Base-by-base conservation (phyloP, 2,888 invertebrate genomes). In the Drosophila rubida region DNA sequence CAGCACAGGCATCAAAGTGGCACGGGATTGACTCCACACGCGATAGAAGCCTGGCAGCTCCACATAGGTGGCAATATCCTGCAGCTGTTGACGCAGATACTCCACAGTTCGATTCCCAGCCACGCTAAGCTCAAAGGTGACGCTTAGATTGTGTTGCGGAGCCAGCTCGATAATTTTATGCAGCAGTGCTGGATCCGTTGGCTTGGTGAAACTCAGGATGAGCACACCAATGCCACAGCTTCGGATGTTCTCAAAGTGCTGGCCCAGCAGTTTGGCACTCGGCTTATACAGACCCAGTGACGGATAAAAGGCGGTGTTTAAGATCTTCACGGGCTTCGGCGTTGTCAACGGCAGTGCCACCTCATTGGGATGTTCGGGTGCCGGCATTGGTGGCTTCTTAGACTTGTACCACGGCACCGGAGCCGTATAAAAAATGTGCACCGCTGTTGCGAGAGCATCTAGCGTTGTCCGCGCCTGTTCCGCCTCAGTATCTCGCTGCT, bases 91-190 rank as follows among this genome's bases (percentile, higher is more conserved):
- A 16, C 92, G 91, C 50, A 94, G 84, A 87, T 91, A 90, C 37
- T 92, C 92, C 14, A 92, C 91, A 58, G 93, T 93, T 61, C 93
- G 91, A 69, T 93, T 93, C 59, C 92, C 91, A 66, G 94, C 94
- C 3, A 94, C 93, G 74, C 94, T 94, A 37, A 95, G 92, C 84
- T 95, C 94, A 27, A 94, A 92, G 7, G 94, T 93, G 13, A 95
- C 92, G 90, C 93, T 93, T 4, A 94, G 87, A 73, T 93, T 92
- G 75, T 93, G 92, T 49, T 90, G 90, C 6, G 92, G 92, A 3
- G 93, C 93, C 13, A 92, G 77, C 41, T 92, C 91, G 75, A 93
- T 89, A 42, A 93, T 86, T 9, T 91, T 87, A 58, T 92, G 92
- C 14, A 87, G 73, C 25, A 92, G 60, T n/a, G 92, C 83, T 41